Percentiles rank a stretch among this genome's conserved stretches.
Evolutionary conservation across 2,113 vertebrate species (phyloP).

Genomic region (Talpa occidentalis): DNA sequence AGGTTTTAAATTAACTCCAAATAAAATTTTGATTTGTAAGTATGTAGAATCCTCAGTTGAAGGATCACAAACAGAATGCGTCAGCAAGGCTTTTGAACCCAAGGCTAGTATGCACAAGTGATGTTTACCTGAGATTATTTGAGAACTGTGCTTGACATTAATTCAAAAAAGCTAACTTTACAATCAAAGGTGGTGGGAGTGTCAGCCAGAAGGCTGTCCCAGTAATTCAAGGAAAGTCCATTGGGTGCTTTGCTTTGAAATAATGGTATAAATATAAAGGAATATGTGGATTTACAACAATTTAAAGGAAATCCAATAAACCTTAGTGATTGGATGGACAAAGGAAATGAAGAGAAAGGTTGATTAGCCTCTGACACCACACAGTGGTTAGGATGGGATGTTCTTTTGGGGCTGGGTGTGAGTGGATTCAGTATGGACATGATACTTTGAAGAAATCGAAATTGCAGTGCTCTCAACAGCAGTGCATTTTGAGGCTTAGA

Average conservation of each 20-base stretch:
- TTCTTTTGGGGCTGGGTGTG: neutral
- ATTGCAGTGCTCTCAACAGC: neutral
- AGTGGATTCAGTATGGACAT: neutral
- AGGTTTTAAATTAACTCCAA: neutral
- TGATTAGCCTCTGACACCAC: neutral
- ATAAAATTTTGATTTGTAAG: neutral
- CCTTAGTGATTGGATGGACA: neutral
- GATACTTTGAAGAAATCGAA: neutral
- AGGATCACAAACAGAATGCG: neutral
- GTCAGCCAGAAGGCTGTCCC: neutral
- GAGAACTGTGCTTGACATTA: neutral
- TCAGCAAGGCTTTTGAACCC: neutral
- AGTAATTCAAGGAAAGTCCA: neutral
- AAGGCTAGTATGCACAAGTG: no score
- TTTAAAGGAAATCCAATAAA: constrained; percentile 8
- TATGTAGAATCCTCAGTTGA: neutral
- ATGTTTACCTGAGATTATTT: neutral
- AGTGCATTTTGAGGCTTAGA: neutral
- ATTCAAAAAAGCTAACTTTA: neutral
- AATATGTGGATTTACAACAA: neutral
- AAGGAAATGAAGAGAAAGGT: constrained; percentile 1
- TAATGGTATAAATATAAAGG: neutral
- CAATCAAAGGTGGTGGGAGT: neutral
- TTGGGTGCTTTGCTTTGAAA: neutral
- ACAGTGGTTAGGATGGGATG: neutral